A percentile compares a stretch with the other conserved stretches of the same genome.
Conservation (phyloP, 2,797 vertebrate species). For the Macropus fuliginosus region DNA sequence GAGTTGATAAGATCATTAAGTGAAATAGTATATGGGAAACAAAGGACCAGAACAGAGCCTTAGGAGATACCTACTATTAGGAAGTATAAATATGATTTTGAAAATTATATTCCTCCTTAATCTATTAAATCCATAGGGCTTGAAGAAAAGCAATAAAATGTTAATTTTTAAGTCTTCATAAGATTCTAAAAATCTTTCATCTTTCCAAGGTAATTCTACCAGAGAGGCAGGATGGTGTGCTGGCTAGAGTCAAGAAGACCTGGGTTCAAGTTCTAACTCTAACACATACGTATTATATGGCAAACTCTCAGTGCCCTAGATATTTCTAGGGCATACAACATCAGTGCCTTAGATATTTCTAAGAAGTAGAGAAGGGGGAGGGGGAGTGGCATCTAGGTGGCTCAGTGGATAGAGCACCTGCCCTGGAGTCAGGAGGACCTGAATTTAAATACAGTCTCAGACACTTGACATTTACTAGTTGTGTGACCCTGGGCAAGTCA, state of each 20-base stretch:
- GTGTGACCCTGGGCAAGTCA: no score
- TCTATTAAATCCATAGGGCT: not conserved
- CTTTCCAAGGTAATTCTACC: not conserved
- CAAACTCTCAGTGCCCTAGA: not conserved
- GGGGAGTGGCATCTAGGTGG: no score
- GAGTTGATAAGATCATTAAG: not conserved
- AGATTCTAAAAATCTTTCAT: not conserved
- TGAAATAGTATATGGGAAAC: not conserved
- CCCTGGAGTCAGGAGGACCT: no score
- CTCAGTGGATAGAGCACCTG: no score
- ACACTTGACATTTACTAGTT: no score
- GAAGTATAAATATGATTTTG: not conserved
- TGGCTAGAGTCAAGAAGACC: not conserved
- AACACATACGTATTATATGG: not conserved
- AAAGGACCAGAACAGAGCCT: not conserved
- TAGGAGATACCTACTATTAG: not conserved
- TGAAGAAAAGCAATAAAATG: not conserved
- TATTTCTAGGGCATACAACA: not conserved
- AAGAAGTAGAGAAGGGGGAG: no score
- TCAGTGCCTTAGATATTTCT: no score
- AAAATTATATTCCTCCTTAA: not conserved
- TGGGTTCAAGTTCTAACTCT: not conserved
- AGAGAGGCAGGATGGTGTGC: not conserved
- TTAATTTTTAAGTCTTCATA: not conserved
- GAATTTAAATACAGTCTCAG: no score